Conservation (phyloP, 2,888 invertebrate genomes). For the Drosophila robusta region DNA sequence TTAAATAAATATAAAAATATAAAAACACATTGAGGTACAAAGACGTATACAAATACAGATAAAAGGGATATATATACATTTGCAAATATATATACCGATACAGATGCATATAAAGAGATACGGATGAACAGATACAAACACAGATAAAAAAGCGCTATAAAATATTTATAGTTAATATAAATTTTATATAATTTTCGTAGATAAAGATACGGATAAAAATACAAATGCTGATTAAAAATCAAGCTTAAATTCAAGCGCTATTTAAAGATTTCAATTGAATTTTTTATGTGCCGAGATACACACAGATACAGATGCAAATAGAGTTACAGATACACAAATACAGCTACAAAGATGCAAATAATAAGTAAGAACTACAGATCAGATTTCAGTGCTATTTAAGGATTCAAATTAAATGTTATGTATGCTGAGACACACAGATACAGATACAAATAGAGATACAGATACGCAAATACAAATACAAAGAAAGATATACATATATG, state of each 20-base stretch:
- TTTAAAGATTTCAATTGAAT: conserved; percentile 5
- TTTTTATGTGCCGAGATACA: not conserved
- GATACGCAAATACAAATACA: too few species aligned
- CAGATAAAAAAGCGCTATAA: not conserved
- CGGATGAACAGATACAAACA: not conserved
- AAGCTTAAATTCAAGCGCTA: not conserved
- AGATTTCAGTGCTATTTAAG: too few species aligned
- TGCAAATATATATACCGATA: not conserved
- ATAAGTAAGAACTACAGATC: too few species aligned
- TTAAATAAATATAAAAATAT: not conserved
- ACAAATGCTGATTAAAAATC: not conserved
- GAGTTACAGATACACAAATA: not conserved
- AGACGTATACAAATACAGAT: not conserved
- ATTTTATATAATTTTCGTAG: too few species aligned
- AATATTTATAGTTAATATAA: too few species aligned
- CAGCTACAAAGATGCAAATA: conserved; percentile 1
- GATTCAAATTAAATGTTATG: too few species aligned
- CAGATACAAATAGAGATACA: too few species aligned
- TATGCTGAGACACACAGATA: too few species aligned
- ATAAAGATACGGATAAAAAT: not conserved
- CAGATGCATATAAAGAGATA: not conserved
- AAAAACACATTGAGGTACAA: not conserved
- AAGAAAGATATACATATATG: not conserved
- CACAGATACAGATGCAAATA: not conserved
- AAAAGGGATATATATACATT: too few species aligned